Conservation (phyloP, 30 jellyfish, hydroid and myxozoan species). For the Cassiopea xamachana region DNA sequence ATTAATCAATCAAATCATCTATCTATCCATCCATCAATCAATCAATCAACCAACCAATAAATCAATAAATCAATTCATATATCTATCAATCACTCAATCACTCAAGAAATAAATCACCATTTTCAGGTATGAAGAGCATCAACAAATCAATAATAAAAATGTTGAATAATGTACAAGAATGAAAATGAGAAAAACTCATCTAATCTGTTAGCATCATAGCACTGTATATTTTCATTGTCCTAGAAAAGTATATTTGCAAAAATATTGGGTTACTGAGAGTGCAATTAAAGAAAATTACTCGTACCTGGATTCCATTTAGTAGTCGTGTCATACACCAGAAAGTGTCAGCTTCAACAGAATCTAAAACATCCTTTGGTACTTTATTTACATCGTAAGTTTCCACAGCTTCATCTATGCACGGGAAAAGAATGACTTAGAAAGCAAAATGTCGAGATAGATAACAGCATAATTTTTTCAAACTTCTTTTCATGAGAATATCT, state of each 20-base stretch:
- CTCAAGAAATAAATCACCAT: background rate
- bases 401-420: constrained; percentile 71
- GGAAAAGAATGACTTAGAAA: background rate
- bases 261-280: no score
- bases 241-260: no score
- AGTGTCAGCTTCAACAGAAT: constrained; percentile 96
- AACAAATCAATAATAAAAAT: background rate
- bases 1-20: background rate
- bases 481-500: no score
- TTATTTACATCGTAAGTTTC: constrained; percentile 85
- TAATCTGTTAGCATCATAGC: background rate
- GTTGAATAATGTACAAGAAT: background rate
- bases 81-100: background rate
- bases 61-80: no score
- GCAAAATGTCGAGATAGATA: background rate
- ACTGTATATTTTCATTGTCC: no score
- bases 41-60: background rate
- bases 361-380: constrained; percentile 76
- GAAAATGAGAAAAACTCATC: background rate
- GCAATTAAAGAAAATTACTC: background rate
- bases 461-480: no score
- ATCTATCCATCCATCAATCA: background rate
- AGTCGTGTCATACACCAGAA: constrained; percentile 92
- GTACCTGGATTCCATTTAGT: constrained; percentile 97
- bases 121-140: background rate